phyloP scores from a whole-genome alignment of 1,140 invertebrate species.

The Heliconius hewitsoni region DNA sequence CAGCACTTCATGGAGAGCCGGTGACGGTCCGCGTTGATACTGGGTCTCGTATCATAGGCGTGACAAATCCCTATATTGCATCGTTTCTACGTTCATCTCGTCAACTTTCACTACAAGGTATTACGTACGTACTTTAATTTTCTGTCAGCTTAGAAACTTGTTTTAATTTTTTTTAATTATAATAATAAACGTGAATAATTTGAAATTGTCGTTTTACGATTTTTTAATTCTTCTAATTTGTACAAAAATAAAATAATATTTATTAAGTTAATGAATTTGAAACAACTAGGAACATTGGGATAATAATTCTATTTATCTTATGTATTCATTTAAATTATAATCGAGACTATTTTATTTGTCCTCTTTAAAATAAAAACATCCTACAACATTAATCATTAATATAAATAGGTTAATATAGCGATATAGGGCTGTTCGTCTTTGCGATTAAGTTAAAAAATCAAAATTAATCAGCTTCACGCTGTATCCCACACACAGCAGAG shows the following conservation, averaged over 20 bases:
- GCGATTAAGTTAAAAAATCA: background rate
- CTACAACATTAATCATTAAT: too few relatives aligned
- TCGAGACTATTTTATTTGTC: too few relatives aligned
- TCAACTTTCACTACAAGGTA: conserved; percentile 39
- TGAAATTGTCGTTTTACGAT: background rate
- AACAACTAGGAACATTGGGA: too few relatives aligned
- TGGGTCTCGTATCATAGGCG: conserved; percentile 37
- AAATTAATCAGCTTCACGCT: too few relatives aligned
- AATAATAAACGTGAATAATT: conserved; percentile 3
- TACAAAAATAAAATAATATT: background rate
- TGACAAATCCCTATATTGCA: conserved; percentile 42
- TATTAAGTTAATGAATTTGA: background rate
- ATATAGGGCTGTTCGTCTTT: background rate
- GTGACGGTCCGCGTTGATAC: conserved; percentile 31
- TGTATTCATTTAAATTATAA: too few relatives aligned
- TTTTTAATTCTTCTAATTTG: background rate
- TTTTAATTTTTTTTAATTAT: conserved; percentile 18
- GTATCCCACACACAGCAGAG: too few relatives aligned
- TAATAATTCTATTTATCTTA: too few relatives aligned
- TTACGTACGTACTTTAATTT: conserved; percentile 25
- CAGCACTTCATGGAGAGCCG: conserved; percentile 20
- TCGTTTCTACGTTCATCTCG: conserved; percentile 30
- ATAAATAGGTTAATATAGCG: too few relatives aligned
- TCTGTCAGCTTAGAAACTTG: conserved; percentile 2
- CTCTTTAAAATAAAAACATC: too few relatives aligned